Base-by-base conservation (phyloP, 2,888 invertebrate species). In the Exephanes ischioxanthus region DNA sequence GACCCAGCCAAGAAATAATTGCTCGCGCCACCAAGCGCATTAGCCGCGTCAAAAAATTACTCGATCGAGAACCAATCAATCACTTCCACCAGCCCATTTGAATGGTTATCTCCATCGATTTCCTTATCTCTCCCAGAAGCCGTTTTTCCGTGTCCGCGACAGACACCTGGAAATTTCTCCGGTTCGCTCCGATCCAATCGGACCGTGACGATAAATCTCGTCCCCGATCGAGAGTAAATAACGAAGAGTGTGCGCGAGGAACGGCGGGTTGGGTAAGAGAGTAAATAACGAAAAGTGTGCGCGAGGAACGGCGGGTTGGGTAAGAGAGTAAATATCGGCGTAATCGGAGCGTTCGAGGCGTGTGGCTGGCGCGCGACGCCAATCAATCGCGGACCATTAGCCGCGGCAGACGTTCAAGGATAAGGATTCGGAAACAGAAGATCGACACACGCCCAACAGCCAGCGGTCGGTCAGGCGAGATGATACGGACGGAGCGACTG, bases 361-460 rank as follows among this genome's bases (percentile, higher is more conserved):
- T 88, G 88, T 87, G 87, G 78, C 83, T 55, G 88, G 86, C 90
- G 87, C 91, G 89, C 89, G 90, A 90, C 90, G 88, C 87, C 87
- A 90, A 91, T 91, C 89, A 90, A 88, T 90, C 89, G 88, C 72
- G 63, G 68, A 84, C 90, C 90, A 90, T 91, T 90, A 90, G 83
- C 82, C 79, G 1, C 48, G 33, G 58, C 33, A 45, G 53, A 66
- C 80, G 82, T 58, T 58, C 26, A 76, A 41, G 86, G 76, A 86
- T 89, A 87, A 89, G 87, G 86, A 87, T 88, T 77, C 79, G 83
- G 90, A 90, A 87, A 90, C 88, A 87, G 77, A 71, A 53, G 45
- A 80, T 70, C 41, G 63, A 19, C 22, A 58, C 22, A 58, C 26
- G 22, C 5, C 11, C 58, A 26, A 4, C 22, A 58, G 58, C 45